These are phyloP conservation scores for Sapayoa aenigma DNA, from an alignment of 2,113 vertebrate genomes.

Conservation along the genomic window DNA sequence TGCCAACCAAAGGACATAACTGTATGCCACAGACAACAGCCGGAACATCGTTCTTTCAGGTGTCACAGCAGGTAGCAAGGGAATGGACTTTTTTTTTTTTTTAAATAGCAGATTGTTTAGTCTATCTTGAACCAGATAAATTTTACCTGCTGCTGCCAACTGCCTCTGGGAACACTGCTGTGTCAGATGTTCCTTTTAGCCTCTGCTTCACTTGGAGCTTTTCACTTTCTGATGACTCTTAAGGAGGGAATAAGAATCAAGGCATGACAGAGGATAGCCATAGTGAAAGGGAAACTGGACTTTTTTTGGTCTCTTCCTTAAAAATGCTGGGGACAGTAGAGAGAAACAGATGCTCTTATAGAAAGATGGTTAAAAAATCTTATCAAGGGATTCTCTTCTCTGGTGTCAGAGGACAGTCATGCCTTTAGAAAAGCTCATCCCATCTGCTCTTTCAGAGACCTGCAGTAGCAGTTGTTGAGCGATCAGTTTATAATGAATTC, in stretches of 20 bases:
- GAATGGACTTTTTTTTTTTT: not conserved
- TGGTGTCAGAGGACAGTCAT: not conserved
- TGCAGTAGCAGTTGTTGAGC: not conserved
- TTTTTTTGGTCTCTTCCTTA: not conserved
- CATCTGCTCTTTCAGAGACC: not conserved
- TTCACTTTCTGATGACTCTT: not conserved
- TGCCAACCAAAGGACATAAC: not conserved
- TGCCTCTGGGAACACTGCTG: not conserved
- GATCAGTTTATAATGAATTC: not conserved
- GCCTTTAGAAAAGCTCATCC: not conserved
- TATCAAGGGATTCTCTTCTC: not conserved
- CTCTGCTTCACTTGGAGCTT: not conserved
- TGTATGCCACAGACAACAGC: not conserved
- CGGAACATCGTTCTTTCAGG: not conserved
- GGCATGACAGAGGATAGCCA: not conserved
- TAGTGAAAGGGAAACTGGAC: not conserved
- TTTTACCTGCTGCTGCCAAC: constrained; percentile 4
- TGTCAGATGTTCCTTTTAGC: not conserved
- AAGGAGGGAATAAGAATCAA: not conserved
- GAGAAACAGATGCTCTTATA: not conserved
- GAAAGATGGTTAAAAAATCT: not conserved
- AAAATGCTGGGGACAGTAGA: not conserved
- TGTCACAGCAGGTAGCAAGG: not conserved
- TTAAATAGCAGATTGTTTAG: not conserved
- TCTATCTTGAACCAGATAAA: not conserved